phyloP scores from a whole-genome alignment of 1,140 invertebrate genomes.

The Pseudomyrmex concolor region DNA sequence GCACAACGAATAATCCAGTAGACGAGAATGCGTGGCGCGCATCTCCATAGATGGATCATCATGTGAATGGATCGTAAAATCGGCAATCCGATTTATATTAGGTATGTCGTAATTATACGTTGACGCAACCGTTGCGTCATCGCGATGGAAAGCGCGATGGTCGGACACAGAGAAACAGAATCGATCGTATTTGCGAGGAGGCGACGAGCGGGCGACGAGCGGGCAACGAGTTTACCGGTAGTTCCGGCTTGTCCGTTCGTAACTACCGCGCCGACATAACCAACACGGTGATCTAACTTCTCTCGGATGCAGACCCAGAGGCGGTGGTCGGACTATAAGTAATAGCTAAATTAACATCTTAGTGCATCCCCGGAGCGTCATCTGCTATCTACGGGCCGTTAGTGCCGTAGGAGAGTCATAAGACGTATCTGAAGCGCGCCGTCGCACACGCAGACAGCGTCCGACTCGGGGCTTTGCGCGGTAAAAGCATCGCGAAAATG shows the following conservation, averaged over 20 bases:
- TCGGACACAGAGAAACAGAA: constrained; percentile 22
- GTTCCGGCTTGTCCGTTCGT: constrained; percentile 61
- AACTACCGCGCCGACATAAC: constrained; percentile 62
- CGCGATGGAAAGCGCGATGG: neutral
- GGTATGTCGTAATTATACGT: constrained; percentile 27
- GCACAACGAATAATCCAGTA: neutral
- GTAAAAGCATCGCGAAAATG: constrained; percentile 69
- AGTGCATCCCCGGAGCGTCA: constrained; percentile 82
- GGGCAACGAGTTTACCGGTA: constrained; percentile 61
- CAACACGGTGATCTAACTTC: constrained; percentile 57
- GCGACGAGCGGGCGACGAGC: constrained; percentile 22
- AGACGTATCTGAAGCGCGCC: constrained; percentile 63
- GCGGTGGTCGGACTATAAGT: constrained; percentile 72
- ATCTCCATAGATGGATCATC: no score
- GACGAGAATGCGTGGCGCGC: neutral
- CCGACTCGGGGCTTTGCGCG: neutral
- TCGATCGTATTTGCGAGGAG: constrained; percentile 63
- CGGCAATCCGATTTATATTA: constrained; percentile 36
- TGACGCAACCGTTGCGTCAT: constrained; percentile 31
- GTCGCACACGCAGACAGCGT: constrained; percentile 52
- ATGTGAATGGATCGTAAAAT: constrained; percentile 41
- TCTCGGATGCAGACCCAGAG: constrained; percentile 55
- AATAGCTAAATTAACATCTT: constrained; percentile 84
- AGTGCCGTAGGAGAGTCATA: constrained; percentile 64
- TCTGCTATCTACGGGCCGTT: constrained; percentile 81